These are phyloP conservation scores for Ophraella communa DNA, from an alignment of 2,888 invertebrate genomes.

Conservation along the genomic window DNA sequence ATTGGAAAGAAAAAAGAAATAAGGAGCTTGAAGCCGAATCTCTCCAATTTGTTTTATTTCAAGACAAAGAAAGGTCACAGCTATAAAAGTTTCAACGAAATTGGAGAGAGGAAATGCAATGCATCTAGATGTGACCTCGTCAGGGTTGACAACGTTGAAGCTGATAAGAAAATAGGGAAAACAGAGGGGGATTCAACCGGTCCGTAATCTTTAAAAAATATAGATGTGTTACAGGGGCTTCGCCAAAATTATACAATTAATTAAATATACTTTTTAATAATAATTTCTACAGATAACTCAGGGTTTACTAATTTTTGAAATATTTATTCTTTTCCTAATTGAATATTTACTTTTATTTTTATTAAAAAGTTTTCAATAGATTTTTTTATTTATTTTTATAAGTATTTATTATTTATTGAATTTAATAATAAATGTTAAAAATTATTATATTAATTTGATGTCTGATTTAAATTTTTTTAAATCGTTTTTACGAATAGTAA, in stretches of 20 bases:
- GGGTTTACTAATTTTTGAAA: too few relatives aligned
- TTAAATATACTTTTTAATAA: too few relatives aligned
- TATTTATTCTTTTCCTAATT: too few relatives aligned
- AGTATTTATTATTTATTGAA: too few relatives aligned
- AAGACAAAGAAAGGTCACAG: conserved; percentile 30
- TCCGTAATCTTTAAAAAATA: neutral
- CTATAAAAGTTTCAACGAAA: conserved; percentile 34
- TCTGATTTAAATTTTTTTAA: too few relatives aligned
- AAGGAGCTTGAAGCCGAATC: conserved; percentile 21
- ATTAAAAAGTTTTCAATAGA: too few relatives aligned
- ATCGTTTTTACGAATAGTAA: too few relatives aligned
- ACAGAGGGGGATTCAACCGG: neutral
- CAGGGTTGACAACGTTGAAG: conserved; percentile 36
- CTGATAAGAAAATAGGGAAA: conserved; percentile 32
- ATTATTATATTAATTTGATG: too few relatives aligned
- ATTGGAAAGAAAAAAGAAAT: conserved; percentile 19
- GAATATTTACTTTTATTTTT: too few relatives aligned
- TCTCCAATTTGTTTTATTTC: conserved; percentile 26
- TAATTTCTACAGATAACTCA: too few relatives aligned
- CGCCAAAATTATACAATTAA: neutral
- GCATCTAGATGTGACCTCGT: conserved; percentile 38
- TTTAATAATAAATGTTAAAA: too few relatives aligned
- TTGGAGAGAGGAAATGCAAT: conserved; percentile 36
- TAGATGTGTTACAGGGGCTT: neutral
- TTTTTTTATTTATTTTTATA: too few relatives aligned